Percentiles rank a stretch among this genome's conserved stretches.
phyloP scores from a whole-genome alignment of 2,113 vertebrate genomes.

The Marcusenius ussheri region DNA sequence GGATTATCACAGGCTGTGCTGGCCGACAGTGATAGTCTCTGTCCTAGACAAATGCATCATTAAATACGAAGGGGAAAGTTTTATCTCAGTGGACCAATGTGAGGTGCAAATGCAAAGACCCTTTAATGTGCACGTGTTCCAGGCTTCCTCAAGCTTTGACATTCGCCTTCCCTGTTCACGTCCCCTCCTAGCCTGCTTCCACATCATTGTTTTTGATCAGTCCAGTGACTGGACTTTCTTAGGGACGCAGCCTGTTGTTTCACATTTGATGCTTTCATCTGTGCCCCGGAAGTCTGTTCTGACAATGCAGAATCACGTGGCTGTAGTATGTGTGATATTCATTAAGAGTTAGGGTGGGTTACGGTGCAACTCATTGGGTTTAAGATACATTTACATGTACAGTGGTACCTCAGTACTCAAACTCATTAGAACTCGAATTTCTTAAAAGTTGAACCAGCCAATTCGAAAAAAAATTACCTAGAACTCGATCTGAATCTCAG shows the following conservation, averaged over 20 bases:
- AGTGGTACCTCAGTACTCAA: background rate
- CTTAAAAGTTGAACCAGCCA: too few relatives aligned
- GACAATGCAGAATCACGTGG: background rate
- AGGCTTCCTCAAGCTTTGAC: background rate
- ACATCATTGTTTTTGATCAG: background rate
- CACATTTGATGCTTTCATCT: background rate
- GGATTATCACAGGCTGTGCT: conserved; percentile 19
- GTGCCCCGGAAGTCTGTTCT: background rate
- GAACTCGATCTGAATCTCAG: too few relatives aligned
- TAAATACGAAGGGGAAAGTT: background rate
- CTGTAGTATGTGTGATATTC: background rate
- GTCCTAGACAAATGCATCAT: conserved; percentile 11
- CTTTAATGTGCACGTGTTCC: background rate
- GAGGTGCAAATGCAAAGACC: background rate
- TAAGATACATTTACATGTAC: background rate
- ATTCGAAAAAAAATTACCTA: too few relatives aligned
- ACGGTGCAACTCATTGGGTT: background rate
- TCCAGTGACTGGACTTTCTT: background rate
- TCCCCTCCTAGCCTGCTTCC: background rate
- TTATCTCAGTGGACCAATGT: background rate
- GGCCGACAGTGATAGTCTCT: conserved; percentile 35
- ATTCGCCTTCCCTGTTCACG: background rate
- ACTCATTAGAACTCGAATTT: too few relatives aligned
- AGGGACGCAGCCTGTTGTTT: background rate
- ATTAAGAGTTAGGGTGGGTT: background rate